A percentile compares a stretch with the other conserved stretches of the same genome.
phyloP scores from a whole-genome alignment of 2,888 invertebrate genomes.

The Pterostichus madidus region DNA sequence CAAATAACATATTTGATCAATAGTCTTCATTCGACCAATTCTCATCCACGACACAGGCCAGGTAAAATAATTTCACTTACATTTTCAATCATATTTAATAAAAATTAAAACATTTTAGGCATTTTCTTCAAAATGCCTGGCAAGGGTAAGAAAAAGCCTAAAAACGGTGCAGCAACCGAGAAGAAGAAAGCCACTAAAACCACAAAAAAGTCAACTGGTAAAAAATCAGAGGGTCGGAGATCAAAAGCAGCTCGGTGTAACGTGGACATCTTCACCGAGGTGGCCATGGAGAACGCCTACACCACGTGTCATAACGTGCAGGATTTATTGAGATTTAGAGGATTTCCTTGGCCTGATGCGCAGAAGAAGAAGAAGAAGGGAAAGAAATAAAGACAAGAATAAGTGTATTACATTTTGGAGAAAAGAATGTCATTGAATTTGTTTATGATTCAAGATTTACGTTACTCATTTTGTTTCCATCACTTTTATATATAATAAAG shows the following conservation, averaged over 20 bases:
- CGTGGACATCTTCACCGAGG: conserved; percentile 92
- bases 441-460: no score
- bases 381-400: conserved; percentile 77
- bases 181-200: conserved; percentile 71
- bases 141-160: conserved; percentile 78
- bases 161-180: conserved; percentile 74
- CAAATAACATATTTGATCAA: background rate
- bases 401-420: no score
- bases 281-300: conserved; percentile 96
- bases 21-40: no score
- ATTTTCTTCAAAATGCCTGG: conserved; percentile 74
- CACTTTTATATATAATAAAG: no score
- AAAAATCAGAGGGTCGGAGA: conserved; percentile 78
- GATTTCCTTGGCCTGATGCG: conserved; percentile 93
- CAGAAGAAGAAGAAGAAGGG: conserved; percentile 93
- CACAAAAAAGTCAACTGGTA: conserved; percentile 77
- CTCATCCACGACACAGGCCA: no score
- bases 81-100: background rate
- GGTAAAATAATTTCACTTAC: no score
- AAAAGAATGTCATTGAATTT: background rate
- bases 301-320: conserved; percentile 96
- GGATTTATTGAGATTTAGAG: conserved; percentile 90
- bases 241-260: conserved; percentile 84
- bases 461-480: no score
- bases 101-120: conserved; percentile 36